Base-by-base conservation (phyloP, 2,888 invertebrate genomes). In the Coelinius sp. region DNA sequence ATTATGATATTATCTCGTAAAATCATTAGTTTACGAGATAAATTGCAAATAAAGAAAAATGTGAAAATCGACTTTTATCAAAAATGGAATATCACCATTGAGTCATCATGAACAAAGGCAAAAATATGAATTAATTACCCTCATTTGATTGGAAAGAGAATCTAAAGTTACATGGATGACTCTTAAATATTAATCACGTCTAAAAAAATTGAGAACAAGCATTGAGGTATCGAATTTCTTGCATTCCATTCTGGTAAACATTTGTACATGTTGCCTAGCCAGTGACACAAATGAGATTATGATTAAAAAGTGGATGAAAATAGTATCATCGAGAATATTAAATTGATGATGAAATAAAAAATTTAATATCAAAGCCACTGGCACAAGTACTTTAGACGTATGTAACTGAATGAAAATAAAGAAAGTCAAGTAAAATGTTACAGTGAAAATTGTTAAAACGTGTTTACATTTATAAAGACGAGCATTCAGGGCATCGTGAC, bases 401-500 rank as follows among this genome's bases (percentile, higher is more conserved):
- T 20, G n/a, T n/a, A n/a, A n/a, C n/a, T 44, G 44, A 6, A 49
- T 56, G n/a, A 56, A 27, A 35, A 31, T 7, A 27, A 56, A 44
- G 64, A 52, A 24, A 46, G 22, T n/a, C 17, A 46, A 5, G 22
- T 35, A 10, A 52, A 10, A 38, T 35, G 52, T 25, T 56, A 68
- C 65, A 65, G 72, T 66, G 70, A 73, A 68, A 75, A 70, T 70
- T 65, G 59, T 62, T 8, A 24, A 69, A 64, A 72, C 70, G 74
- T 71, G 65, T 68, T 71, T 59, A 68, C 72, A 72, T 75, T 73
- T 68, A 75, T 75, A 75, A 74, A 75, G 70, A 75, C 72, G 31
- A 65, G n/a, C 72, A 75, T 75, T 75, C 68, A 75, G 68, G 63
- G 67, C 27, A 49, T 27, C n/a, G n/a, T 56, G 53, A 74, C 65